phyloP scores from a whole-genome alignment of 92 coral and sea anemone species.

The Epizoanthus fatuus region DNA sequence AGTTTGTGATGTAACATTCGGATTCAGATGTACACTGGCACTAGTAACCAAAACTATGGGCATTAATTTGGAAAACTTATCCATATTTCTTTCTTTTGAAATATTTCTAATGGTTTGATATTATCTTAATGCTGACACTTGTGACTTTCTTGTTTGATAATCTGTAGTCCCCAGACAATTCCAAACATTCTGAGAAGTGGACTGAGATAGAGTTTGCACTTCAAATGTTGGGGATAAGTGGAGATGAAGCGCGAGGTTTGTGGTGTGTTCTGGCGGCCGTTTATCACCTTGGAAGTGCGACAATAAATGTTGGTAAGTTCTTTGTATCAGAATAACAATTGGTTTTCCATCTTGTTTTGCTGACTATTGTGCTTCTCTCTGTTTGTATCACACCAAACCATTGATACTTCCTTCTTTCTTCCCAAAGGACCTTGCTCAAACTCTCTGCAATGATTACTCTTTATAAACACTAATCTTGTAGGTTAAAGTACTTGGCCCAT shows the following conservation, averaged over 20 bases:
- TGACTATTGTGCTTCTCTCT: neutral
- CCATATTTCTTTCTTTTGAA: too few relatives aligned
- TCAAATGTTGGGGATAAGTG: slow-evolving; percentile 86
- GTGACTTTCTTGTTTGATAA: neutral
- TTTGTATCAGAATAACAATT: neutral
- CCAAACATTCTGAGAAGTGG: slow-evolving; percentile 87
- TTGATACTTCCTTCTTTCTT: too few relatives aligned
- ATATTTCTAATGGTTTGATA: too few relatives aligned
- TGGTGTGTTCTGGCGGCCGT: slow-evolving; percentile 95
- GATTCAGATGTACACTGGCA: neutral
- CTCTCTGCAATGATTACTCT: too few relatives aligned
- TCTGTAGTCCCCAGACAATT: slow-evolving; percentile 68
- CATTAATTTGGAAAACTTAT: too few relatives aligned
- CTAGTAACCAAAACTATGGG: neutral
- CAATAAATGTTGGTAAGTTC: slow-evolving; percentile 89
- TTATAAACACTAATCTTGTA: too few relatives aligned
- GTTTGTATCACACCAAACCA: neutral
- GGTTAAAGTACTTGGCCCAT: too few relatives aligned
- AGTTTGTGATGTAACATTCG: neutral
- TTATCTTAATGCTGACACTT: neutral
- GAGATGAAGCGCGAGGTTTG: slow-evolving; percentile 88
- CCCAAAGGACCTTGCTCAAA: too few relatives aligned
- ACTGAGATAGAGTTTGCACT: slow-evolving; percentile 94
- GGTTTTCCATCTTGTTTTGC: neutral
- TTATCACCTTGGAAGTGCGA: slow-evolving; percentile 95